phyloP scores from a whole-genome alignment of 2,888 invertebrate species.

The Mimachlamys varia region DNA sequence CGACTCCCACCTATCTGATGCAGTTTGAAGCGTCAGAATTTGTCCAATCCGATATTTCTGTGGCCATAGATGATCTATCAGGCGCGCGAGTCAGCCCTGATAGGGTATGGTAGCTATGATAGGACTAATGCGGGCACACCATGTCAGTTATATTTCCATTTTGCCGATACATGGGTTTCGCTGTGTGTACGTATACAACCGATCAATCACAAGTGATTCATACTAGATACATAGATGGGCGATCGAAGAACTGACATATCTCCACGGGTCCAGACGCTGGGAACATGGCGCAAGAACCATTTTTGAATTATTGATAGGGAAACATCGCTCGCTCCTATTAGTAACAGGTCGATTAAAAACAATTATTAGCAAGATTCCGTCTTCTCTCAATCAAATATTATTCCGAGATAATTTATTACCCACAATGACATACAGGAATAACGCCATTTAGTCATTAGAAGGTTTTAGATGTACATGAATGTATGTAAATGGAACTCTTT shows the following conservation, averaged over 20 bases:
- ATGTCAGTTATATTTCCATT: constrained; percentile 26
- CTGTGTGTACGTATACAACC: constrained; percentile 6
- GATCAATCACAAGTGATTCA: constrained; percentile 22
- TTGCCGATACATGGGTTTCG: not conserved
- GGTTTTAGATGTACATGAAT: not conserved
- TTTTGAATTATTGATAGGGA: constrained; percentile 28
- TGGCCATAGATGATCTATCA: not conserved
- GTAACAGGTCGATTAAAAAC: constrained; percentile 26
- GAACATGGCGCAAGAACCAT: not conserved
- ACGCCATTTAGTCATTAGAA: constrained; percentile 9
- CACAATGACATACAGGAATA: not conserved
- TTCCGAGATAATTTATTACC: constrained; percentile 13
- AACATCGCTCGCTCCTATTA: constrained; percentile 8
- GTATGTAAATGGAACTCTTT: not conserved
- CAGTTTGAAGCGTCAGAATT: not conserved
- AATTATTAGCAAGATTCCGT: constrained; percentile 27
- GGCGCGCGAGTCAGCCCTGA: not conserved
- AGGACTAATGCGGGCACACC: not conserved
- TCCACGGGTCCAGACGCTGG: not conserved
- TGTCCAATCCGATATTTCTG: not conserved
- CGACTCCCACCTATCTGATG: not conserved
- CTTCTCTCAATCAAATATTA: constrained; percentile 31
- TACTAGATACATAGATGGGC: constrained; percentile 20
- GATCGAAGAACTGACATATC: constrained; percentile 20
- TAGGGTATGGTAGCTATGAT: not conserved